Base-by-base conservation (phyloP, 2,888 invertebrate genomes). In the Nephrotoma appendiculata region DNA sequence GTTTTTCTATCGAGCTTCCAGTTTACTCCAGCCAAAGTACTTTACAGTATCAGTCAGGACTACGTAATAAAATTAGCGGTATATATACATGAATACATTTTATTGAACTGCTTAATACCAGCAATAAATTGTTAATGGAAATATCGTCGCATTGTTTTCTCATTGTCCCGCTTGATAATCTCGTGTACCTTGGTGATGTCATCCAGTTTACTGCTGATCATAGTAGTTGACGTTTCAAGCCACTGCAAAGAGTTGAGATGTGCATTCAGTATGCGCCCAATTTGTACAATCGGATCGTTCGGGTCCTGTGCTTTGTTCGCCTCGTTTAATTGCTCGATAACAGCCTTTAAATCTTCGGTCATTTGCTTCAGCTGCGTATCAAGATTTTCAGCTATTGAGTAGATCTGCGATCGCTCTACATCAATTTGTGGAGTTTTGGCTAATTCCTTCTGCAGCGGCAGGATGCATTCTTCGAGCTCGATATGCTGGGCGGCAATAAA, bases 201-300 rank as follows among this genome's bases (percentile, higher is more conserved):
- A 89, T 98, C 97, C 86, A 98, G 93, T 89, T 96, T 96, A 41
- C 95, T 94, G 31, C 95, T 94, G 52, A 98, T 94, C 88, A 95
- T 93, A 0, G 95, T 94, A 5, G 97, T 95, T 87, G 96, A 96
- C 88, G 95, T 95, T 90, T 98, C 98, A 83, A 99, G 95, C 98
- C 98, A 98, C 89, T 98, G 97, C 90, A 99, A 93, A 0, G 98
- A 98, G 85, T 97, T 98, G 96, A 98, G 98, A 90, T 99, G 99
- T 0, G 98, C 98, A 92, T 98, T 98, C 4, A 99, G 92, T 88
- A 99, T 98, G 88, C 97, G 96, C 0, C 97, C 96, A 88, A 99
- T 97, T 92, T 98, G 98, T 7, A 96, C 95, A 86, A 98, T 95
- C 95, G 98, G 98, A 92, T 98, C 98, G 88, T 95, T 95, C 83